Base-by-base conservation (phyloP, 2,888 invertebrate species). In the Dynastes tityus region DNA sequence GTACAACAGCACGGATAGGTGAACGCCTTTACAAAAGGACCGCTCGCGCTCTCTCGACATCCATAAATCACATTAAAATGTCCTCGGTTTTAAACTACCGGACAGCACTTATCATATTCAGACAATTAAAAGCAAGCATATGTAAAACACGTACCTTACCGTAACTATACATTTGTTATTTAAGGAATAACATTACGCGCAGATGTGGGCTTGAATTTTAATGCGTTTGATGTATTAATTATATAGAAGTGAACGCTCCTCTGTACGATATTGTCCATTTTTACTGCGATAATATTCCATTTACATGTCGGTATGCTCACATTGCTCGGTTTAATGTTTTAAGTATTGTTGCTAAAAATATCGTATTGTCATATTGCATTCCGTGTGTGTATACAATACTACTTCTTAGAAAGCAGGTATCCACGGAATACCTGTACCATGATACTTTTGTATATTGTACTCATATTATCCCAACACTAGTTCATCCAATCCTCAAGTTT, bases 101-200 rank as follows among this genome's bases (percentile, higher is more conserved):
- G 81, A 77, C 81, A 75, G 79, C 64, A 80, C 80, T 81, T 82
- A 82, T 83, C 82, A 81, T 83, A 83, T 81, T 82, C 81, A 82
- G 80, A 82, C 82, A 83, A 83, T 83, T 83, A 83, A 83, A 83
- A 82, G 75, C 80, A 81, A 82, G 82, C 81, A 82, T 82, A 84
- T 84, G 84, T 84, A 82, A 83, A 83, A 83, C 84, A 84, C 84
- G 84, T 84, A 83, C 82, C 80, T 80, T 81, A 82, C 80, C 73
- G 70, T 76, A 79, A 61, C 68, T 65, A 58, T 51, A 76, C 79
- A 78, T 79, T 80, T 78, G 80, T 81, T 81, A 81, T 81, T 81
- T 81, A 79, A 80, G 80, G 81, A 80, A 80, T 81, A 80, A 79
- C 80, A 79, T 81, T 80, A 80, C 75, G 74, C 77, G 70, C 29